These are phyloP conservation scores for Pseudomugil gertrudae DNA, from an alignment of 2,797 vertebrate species.

Conservation along the genomic window DNA sequence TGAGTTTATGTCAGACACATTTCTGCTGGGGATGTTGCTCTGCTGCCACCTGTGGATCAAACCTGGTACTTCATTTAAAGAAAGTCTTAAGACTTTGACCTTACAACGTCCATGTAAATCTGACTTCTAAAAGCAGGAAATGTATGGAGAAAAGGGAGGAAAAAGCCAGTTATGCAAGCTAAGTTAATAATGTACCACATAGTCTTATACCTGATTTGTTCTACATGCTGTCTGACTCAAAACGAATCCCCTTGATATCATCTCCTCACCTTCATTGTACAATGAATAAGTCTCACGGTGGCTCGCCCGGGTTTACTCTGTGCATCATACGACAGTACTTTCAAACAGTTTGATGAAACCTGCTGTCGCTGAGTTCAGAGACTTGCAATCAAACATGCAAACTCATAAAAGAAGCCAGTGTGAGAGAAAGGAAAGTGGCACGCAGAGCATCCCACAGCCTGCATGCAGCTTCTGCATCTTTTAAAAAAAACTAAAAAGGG, in stretches of 20 bases:
- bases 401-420: conserved; percentile 47
- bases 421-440: conserved; percentile 56
- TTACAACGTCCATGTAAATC: conserved; percentile 23
- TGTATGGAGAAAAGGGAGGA: background rate
- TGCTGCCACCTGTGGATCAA: conserved; percentile 74
- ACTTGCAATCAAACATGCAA: conserved; percentile 48
- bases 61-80: conserved; percentile 36
- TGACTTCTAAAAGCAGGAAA: conserved; percentile 8
- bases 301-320: conserved; percentile 16
- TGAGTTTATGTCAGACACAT: conserved; percentile 20
- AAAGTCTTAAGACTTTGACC: conserved; percentile 33
- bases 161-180: conserved; percentile 3
- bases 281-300: conserved; percentile 42
- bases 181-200: conserved; percentile 4
- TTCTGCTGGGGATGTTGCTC: conserved; percentile 62
- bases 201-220: conserved; percentile 15
- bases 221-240: conserved; percentile 32
- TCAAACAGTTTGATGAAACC: conserved; percentile 56
- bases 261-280: conserved; percentile 35
- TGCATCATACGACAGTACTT: conserved; percentile 46
- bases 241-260: conserved; percentile 34
- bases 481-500: conserved; percentile 63
- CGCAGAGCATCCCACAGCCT: conserved; percentile 41
- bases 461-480: conserved; percentile 70
- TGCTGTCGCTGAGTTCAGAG: conserved; percentile 42